Conservation (phyloP, 37 sponge, comb jelly and placozoan genomes). For the Halichondria panicea region DNA sequence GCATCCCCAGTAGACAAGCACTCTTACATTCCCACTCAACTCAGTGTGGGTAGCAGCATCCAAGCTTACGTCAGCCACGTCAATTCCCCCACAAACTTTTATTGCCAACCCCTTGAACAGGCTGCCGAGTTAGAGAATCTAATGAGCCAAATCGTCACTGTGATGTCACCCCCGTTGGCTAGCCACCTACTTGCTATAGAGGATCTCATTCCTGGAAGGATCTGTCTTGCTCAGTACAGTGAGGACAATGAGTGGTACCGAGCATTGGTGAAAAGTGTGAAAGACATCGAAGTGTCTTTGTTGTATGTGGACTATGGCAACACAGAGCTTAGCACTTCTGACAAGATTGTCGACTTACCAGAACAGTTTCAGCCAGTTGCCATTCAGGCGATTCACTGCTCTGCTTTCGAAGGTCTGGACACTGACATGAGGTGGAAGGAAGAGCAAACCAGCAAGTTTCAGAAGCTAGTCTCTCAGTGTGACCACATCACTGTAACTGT, state of each 20-base stretch:
- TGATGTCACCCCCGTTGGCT: constrained; percentile 9
- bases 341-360: constrained; percentile 34
- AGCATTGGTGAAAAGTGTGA: constrained; percentile 43
- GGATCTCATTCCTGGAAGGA: constrained; percentile 12
- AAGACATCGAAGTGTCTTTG: constrained; percentile 12
- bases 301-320: constrained; percentile 86
- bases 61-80: constrained; percentile 57
- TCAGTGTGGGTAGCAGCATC: constrained; percentile 15
- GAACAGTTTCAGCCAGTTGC: constrained; percentile 36
- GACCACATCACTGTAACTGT: constrained; percentile 42
- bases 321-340: constrained; percentile 21
- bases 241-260: constrained; percentile 81
- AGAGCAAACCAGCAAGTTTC: constrained; percentile 34
- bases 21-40: constrained; percentile 11
- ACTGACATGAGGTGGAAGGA: constrained; percentile 8
- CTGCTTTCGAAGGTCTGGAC: constrained; percentile 17
- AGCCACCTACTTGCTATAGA: neutral
- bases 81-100: constrained; percentile 64
- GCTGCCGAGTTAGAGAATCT: constrained; percentile 64
- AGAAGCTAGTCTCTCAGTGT: constrained; percentile 9
- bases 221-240: constrained; percentile 61
- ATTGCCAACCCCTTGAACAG: constrained; percentile 72
- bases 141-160: constrained; percentile 29
- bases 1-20: neutral
- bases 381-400: constrained; percentile 75